Evolutionary conservation across 2,113 vertebrate species (phyloP).

Genomic region (Gambusia affinis): DNA sequence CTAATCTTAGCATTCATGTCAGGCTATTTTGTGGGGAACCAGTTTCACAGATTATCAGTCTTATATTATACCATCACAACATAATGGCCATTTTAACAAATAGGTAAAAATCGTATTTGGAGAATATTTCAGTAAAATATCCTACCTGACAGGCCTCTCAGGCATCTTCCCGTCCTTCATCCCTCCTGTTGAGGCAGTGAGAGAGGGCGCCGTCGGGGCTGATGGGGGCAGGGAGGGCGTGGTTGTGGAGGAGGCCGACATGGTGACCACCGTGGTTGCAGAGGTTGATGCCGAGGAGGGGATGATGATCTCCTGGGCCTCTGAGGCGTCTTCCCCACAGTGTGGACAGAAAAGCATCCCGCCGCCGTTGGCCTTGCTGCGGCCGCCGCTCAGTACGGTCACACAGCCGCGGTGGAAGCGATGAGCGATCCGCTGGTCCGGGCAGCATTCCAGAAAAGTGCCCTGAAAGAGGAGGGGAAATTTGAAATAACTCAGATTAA

Average conservation of each 20-base stretch:
- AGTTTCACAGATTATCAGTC: too few species aligned
- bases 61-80: too few species aligned
- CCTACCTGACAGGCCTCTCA: slow-evolving; percentile 76
- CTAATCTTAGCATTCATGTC: too few species aligned
- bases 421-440: slow-evolving; percentile 89
- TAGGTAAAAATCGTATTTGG: too few species aligned
- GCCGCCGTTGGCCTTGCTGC: slow-evolving; percentile 66
- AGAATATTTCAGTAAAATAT: background rate
- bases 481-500: background rate
- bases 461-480: slow-evolving; percentile 75
- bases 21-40: too few species aligned
- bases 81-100: too few species aligned
- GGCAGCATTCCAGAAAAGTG: slow-evolving; percentile 92
- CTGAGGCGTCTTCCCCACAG: slow-evolving; percentile 90
- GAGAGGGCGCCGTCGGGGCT: slow-evolving; percentile 48
- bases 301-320: slow-evolving; percentile 90
- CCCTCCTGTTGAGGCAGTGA: slow-evolving; percentile 58
- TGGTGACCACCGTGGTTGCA: slow-evolving; percentile 79
- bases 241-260: slow-evolving; percentile 80
- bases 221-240: slow-evolving; percentile 65
- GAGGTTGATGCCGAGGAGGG: slow-evolving; percentile 79
- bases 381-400: slow-evolving; percentile 83
- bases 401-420: slow-evolving; percentile 92
- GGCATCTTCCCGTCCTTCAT: slow-evolving; percentile 73
- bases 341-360: slow-evolving; percentile 93